A percentile compares a stretch with the other conserved stretches of the same genome.
phyloP scores from a whole-genome alignment of 1,140 invertebrate species.

The Zaprionus taronus region DNA sequence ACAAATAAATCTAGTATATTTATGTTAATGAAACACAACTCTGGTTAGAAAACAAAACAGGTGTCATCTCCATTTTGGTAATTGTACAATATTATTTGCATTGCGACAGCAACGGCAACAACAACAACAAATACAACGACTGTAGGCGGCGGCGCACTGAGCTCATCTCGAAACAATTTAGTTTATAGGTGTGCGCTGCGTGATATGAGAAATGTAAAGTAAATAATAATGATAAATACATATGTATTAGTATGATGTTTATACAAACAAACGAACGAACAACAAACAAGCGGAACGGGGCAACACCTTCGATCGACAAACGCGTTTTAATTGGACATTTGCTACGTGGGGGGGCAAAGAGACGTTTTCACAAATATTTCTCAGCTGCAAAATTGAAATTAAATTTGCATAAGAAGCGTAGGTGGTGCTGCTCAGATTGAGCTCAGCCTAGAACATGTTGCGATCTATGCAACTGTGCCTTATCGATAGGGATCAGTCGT shows the following conservation, averaged over 20 bases:
- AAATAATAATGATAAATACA: constrained; percentile 38
- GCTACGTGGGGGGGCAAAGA: constrained; percentile 46
- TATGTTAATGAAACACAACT: background rate
- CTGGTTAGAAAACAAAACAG: constrained; percentile 60
- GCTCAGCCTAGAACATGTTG: background rate
- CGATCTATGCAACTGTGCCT: constrained; percentile 47
- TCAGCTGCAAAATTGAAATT: constrained; percentile 19
- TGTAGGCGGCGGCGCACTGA: constrained; percentile 66
- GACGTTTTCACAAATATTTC: constrained; percentile 41
- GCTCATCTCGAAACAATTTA: constrained; percentile 78
- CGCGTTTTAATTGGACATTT: constrained; percentile 54
- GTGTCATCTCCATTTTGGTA: constrained; percentile 80
- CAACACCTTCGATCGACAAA: constrained; percentile 62
- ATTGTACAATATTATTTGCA: constrained; percentile 71
- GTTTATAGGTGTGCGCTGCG: constrained; percentile 57
- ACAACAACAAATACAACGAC: constrained; percentile 13
- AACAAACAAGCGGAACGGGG: constrained; percentile 10
- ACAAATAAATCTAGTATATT: constrained; percentile 21
- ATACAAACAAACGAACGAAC: constrained; percentile 1
- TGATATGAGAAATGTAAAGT: constrained; percentile 31
- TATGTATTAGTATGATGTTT: constrained; percentile 15
- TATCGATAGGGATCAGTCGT: constrained; percentile 37
- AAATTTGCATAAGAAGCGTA: constrained; percentile 69
- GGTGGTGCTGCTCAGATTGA: constrained; percentile 30
- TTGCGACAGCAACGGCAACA: constrained; percentile 26